phyloP scores from a whole-genome alignment of 2,797 vertebrate species.

The Chloroceryle amazona region DNA sequence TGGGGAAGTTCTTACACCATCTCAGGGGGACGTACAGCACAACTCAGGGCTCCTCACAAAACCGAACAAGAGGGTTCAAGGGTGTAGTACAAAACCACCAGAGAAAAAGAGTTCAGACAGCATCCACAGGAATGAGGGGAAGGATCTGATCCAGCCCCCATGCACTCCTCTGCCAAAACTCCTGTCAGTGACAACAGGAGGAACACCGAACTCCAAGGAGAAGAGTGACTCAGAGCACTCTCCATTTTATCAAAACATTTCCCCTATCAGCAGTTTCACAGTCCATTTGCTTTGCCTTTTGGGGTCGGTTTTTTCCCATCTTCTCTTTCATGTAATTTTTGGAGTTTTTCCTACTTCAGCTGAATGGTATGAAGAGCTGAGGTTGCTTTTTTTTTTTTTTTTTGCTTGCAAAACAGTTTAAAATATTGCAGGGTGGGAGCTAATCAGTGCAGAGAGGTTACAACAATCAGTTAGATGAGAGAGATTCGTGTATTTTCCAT shows the following conservation, averaged over 20 bases:
- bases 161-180: neutral
- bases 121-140: neutral
- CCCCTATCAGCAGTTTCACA: slow-evolving; percentile 27
- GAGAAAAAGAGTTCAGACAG: neutral
- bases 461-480: neutral
- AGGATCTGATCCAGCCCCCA: rapidly evolving
- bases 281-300: slow-evolving; percentile 34
- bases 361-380: neutral
- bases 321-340: slow-evolving; percentile 10
- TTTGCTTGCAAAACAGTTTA: slow-evolving; percentile 22
- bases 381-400: neutral
- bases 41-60: neutral
- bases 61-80: rapidly evolving
- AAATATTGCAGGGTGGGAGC: neutral
- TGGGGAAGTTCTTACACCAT: rapidly evolving
- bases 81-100: rapidly evolving
- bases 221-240: neutral
- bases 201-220: neutral
- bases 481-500: neutral
- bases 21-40: rapidly evolving
- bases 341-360: slow-evolving; percentile 29
- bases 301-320: neutral
- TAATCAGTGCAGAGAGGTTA: neutral
- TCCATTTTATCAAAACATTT: neutral
- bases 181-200: rapidly evolving